Evolutionary conservation across 2,113 vertebrate genomes (phyloP).

Genomic region (Aviceda subcristata): DNA sequence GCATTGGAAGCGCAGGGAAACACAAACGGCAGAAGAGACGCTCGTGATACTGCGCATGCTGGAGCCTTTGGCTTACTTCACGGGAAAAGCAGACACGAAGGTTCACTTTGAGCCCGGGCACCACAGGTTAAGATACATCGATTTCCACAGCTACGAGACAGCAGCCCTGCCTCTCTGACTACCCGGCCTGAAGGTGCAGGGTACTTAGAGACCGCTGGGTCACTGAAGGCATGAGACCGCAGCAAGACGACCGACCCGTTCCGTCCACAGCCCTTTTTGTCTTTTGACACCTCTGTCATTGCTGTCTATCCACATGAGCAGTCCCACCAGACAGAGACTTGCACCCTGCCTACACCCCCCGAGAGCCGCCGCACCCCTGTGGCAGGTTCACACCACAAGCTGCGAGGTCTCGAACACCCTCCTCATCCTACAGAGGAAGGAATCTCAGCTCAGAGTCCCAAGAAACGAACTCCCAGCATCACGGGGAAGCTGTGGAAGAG

Average conservation of each 20-base stretch:
- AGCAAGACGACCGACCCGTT: neutral
- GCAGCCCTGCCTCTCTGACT: neutral
- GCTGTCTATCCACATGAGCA: neutral
- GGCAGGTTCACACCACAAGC: neutral
- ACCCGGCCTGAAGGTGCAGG: neutral
- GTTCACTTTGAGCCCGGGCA: neutral
- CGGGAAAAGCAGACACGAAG: neutral
- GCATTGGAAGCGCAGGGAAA: neutral
- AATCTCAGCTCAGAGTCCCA: neutral
- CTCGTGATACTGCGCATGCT: neutral
- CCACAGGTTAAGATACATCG: accelerated
- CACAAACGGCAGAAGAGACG: neutral
- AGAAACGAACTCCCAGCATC: neutral
- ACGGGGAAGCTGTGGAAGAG: neutral
- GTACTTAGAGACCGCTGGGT: neutral
- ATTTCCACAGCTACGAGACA: neutral
- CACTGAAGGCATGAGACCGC: neutral
- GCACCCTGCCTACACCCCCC: neutral
- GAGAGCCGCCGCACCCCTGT: neutral
- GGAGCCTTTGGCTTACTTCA: neutral
- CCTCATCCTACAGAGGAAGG: neutral
- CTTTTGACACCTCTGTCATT: neutral
- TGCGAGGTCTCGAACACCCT: neutral
- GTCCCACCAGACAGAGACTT: neutral
- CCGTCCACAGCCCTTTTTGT: neutral